Percentiles rank a stretch among this genome's conserved stretches.
These are phyloP conservation scores for Lytechinus variegatus DNA, from an alignment of 35 echinoderm and acorn worm genomes.

Conservation along the genomic window DNA sequence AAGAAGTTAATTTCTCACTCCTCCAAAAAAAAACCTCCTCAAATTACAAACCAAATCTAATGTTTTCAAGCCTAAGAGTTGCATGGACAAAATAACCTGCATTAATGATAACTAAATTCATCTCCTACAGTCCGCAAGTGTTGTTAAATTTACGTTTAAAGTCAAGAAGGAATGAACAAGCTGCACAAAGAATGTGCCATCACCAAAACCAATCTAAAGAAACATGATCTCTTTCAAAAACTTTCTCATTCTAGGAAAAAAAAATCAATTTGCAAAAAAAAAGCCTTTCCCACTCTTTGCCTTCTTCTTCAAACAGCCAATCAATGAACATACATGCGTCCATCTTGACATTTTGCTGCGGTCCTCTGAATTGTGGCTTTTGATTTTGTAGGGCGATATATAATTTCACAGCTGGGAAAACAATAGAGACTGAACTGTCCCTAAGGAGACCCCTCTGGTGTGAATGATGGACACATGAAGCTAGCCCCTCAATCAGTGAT, in stretches of 20 bases:
- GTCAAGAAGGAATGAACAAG: not conserved
- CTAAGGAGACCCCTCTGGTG: not conserved
- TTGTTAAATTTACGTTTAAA: not conserved
- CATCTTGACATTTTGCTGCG: not conserved
- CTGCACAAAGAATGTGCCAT: not conserved
- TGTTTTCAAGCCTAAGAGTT: not conserved
- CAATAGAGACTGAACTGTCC: slow-evolving; percentile 9
- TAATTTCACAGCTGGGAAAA: not conserved
- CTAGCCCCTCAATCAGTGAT: not conserved
- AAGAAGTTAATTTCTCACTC: not conserved
- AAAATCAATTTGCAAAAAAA: not conserved
- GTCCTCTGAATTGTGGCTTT: not conserved
- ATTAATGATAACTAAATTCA: not conserved
- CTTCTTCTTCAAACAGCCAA: not conserved
- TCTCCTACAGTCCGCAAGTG: not conserved
- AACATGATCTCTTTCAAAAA: not conserved
- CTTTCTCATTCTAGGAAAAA: not conserved
- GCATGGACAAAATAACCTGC: not conserved
- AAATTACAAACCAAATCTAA: not conserved
- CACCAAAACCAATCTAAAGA: not conserved
- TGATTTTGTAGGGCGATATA: not conserved
- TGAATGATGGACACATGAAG: not conserved
- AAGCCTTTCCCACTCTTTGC: not conserved
- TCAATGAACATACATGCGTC: not conserved
- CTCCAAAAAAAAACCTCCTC: not conserved